Percentiles rank a stretch among this genome's conserved stretches.
These are phyloP conservation scores for Brachystomella parvula DNA, from an alignment of 1,140 invertebrate species.

Conservation along the genomic window DNA sequence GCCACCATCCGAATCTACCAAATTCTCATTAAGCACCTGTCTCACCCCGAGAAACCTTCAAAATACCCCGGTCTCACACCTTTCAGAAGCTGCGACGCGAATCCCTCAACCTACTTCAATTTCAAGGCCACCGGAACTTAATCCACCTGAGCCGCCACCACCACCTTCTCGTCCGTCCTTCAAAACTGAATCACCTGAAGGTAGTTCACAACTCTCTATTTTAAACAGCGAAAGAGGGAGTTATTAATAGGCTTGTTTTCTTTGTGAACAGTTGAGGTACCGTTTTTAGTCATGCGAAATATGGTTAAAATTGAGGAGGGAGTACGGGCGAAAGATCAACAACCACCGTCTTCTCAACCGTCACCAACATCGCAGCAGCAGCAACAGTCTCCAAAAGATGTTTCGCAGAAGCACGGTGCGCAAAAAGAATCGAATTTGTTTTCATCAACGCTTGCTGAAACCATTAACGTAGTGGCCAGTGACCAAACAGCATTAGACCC, in stretches of 20 bases:
- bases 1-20: slow-evolving; percentile 40
- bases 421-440: neutral
- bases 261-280: neutral
- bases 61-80: slow-evolving; percentile 22
- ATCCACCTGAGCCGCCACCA: slow-evolving; percentile 35
- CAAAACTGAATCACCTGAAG: slow-evolving; percentile 7
- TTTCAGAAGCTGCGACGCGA: slow-evolving; percentile 35
- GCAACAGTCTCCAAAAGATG: neutral
- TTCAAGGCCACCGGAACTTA: slow-evolving; percentile 28
- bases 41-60: slow-evolving; percentile 15
- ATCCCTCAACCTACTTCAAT: slow-evolving; percentile 34
- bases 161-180: slow-evolving; percentile 17
- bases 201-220: too few relatives aligned
- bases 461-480: slow-evolving; percentile 24
- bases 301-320: slow-evolving; percentile 1
- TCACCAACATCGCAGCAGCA: neutral
- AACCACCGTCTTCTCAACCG: neutral
- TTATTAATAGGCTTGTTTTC: too few relatives aligned
- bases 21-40: slow-evolving; percentile 30
- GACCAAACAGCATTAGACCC: slow-evolving; percentile 22
- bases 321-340: neutral
- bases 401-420: neutral
- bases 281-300: neutral
- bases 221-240: too few relatives aligned
- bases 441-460: slow-evolving; percentile 18